phyloP scores from a whole-genome alignment of 2,797 vertebrate species.

The Amazona ochrocephala region DNA sequence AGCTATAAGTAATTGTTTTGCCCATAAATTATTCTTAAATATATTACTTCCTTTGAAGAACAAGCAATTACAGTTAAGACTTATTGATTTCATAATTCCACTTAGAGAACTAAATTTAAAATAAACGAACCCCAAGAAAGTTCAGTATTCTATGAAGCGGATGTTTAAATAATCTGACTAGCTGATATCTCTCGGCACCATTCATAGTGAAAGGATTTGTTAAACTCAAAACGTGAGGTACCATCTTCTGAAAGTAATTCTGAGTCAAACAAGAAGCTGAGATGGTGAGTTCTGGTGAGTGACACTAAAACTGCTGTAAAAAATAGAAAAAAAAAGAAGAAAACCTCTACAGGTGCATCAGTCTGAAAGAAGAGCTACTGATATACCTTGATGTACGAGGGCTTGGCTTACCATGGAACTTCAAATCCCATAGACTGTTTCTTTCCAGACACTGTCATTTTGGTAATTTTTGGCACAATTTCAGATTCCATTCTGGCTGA shows the following conservation, averaged over 20 bases:
- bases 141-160: constrained; percentile 70
- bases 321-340: constrained; percentile 57
- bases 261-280: constrained; percentile 71
- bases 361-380: constrained; percentile 36
- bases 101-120: constrained; percentile 69
- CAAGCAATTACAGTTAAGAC: constrained; percentile 60
- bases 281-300: constrained; percentile 60
- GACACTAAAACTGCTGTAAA: constrained; percentile 63
- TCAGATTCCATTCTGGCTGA: constrained; percentile 86
- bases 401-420: constrained; percentile 89
- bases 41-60: constrained; percentile 58
- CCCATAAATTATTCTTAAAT: constrained; percentile 48
- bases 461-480: constrained; percentile 93
- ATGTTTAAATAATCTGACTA: constrained; percentile 64
- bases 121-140: constrained; percentile 63
- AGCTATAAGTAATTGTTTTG: constrained; percentile 16
- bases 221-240: constrained; percentile 70
- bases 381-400: constrained; percentile 38
- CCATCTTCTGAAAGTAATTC: constrained; percentile 69
- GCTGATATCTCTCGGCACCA: constrained; percentile 47
- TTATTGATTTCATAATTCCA: constrained; percentile 66
- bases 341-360: constrained; percentile 66
- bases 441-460: constrained; percentile 97
- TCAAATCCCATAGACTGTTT: constrained; percentile 98
- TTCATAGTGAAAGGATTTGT: constrained; percentile 75